Conservation (phyloP, 1,140 invertebrate genomes). For the Bombus superbus region DNA sequence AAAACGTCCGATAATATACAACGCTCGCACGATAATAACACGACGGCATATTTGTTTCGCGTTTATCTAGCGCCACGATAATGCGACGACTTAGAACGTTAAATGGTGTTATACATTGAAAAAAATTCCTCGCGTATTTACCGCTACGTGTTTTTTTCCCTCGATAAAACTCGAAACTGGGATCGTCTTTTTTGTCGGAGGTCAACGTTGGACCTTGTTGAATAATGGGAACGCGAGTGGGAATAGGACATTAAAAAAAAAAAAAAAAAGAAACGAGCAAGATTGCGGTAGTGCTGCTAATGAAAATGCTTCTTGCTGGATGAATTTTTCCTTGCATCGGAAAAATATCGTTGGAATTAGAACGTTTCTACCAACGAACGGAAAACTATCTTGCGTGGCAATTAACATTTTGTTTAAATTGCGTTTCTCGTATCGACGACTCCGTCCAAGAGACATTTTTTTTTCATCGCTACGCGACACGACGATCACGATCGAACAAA, state of each 20-base stretch:
- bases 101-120: background rate
- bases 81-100: background rate
- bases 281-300: background rate
- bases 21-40: too few species aligned
- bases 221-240: background rate
- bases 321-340: too few species aligned
- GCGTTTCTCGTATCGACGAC: too few species aligned
- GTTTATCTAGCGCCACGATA: background rate
- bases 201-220: background rate
- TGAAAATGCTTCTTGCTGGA: background rate
- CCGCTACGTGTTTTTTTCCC: too few species aligned
- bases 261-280: background rate
- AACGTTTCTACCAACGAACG: background rate
- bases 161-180: background rate
- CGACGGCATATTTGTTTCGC: conserved; percentile 7
- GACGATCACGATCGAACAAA: background rate
- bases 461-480: background rate
- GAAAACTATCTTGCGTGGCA: background rate
- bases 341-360: too few species aligned
- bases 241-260: background rate
- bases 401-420: too few species aligned
- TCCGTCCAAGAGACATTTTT: too few species aligned
- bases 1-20: background rate
- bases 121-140: background rate
- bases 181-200: conserved; percentile 19